A percentile compares a stretch with the other conserved stretches of the same genome.
Evolutionary conservation across 2,113 vertebrate species (phyloP).

Genomic region (Apus apus): DNA sequence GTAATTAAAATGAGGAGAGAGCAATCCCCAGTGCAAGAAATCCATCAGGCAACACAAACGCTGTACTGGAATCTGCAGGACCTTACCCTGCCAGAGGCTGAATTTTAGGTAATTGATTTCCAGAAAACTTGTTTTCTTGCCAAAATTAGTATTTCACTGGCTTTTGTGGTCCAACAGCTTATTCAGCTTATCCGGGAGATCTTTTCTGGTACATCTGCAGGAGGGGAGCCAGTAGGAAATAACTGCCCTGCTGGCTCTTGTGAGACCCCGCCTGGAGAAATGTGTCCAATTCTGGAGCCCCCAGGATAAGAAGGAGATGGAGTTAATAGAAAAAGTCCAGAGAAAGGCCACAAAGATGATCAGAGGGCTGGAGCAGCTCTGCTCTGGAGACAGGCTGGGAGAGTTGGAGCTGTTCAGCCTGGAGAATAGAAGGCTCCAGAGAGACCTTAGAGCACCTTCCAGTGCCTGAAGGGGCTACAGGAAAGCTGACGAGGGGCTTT

Average conservation of each 20-base stretch:
- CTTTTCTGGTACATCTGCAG: not conserved
- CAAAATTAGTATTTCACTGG: not conserved
- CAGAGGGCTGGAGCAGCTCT: too few relatives aligned
- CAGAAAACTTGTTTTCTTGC: constrained; percentile 4
- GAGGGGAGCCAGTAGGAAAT: not conserved
- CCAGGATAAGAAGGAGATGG: too few relatives aligned
- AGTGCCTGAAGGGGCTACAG: too few relatives aligned
- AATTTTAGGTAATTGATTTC: constrained; percentile 41
- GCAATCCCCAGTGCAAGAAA: not conserved
- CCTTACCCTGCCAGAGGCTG: not conserved
- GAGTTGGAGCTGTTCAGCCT: too few relatives aligned
- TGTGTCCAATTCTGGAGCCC: too few relatives aligned
- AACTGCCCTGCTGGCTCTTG: not conserved
- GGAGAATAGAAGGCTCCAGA: too few relatives aligned
- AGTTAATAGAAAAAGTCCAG: too few relatives aligned
- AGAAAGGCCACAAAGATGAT: too few relatives aligned
- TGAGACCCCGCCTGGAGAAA: too few relatives aligned
- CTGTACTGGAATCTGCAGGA: not conserved
- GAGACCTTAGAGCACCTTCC: too few relatives aligned
- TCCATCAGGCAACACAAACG: not conserved
- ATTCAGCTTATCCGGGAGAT: not conserved
- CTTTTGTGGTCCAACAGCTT: not conserved
- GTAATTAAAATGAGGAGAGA: not conserved
- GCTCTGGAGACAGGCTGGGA: too few relatives aligned
- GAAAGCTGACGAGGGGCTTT: too few relatives aligned